Evolutionary conservation across 2,113 vertebrate species (phyloP).

Genomic region (Sorex fumeus): DNA sequence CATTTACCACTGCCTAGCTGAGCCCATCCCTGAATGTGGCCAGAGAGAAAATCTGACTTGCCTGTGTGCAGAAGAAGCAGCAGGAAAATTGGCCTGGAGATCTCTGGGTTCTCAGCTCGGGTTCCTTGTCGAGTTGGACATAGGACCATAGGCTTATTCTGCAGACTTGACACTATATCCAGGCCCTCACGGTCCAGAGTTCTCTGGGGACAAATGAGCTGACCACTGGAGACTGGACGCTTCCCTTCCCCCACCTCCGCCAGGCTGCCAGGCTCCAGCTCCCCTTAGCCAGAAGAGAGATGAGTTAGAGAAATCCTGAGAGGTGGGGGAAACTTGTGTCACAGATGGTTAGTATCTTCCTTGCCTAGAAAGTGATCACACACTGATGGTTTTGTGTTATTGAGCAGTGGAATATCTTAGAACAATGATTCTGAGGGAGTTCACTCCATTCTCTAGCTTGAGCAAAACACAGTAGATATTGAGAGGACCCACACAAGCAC

Average conservation of each 20-base stretch:
- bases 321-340: neutral
- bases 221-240: slow-evolving; percentile 48
- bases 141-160: neutral
- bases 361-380: neutral
- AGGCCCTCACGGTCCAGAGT: neutral
- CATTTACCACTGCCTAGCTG: neutral
- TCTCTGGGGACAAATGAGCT: slow-evolving; percentile 50
- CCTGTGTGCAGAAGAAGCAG: neutral
- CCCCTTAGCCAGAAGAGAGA: too few relatives aligned
- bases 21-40: neutral
- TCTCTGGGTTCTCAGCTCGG: neutral
- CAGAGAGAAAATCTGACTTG: neutral
- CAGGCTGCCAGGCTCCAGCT: neutral
- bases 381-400: too few relatives aligned
- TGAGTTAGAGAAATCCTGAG: neutral
- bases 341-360: neutral
- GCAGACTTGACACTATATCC: neutral
- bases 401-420: neutral
- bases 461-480: neutral
- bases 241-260: neutral
- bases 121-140: slow-evolving; percentile 6
- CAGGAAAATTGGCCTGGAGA: neutral
- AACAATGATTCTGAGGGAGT: neutral
- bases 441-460: neutral
- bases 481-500: too few relatives aligned